Base-by-base conservation (phyloP, 2,888 invertebrate species). In the Horisme vitalbata region DNA sequence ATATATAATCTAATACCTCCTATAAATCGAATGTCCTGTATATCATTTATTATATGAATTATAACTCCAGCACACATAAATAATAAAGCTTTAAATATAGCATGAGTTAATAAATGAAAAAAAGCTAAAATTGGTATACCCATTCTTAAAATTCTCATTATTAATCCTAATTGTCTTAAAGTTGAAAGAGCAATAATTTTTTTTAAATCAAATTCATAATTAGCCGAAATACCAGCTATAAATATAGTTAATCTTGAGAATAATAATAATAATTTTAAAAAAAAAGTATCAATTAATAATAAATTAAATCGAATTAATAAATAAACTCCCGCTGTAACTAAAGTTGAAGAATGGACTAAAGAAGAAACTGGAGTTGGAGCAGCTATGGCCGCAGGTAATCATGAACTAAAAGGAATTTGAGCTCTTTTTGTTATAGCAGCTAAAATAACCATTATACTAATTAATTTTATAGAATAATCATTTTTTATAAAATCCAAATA, bases 171-270 rank as follows among this genome's bases (percentile, higher is more conserved):
- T 71, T 95, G 95, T 1, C 94, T 94, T 79, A 95, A 90, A 57
- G 94, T 94, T 1, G 94, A 94, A 68, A 94, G 85, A 69, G 94
- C 94, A 93, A 95, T 93, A 92, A 94, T 93, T 86, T 94, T 95
- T 79, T 94, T 95, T 71, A 94, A 88, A 87, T 94, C 94, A 90
- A 82, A 91, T 52, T 93, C 92, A 91, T 90, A 92, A 89, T 90
- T 91, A 60, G 92, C 92, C 0, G 90, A 86, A 66, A 92, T 72
- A 0, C 92, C 91, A 1, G 92, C 83, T 64, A 91, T 91, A 91
- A 91, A 90, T 83, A 93, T 92, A 0, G 92, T 93, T 75, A 92
- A 78, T 0, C 87, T 76, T 37, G 86, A 85, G 65, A 92, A 75
- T 71, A 92, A 82, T 63, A 92, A 75, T 75, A 93, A 83, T 63